Percentiles rank a stretch among this genome's conserved stretches.
Evolutionary conservation across 2,888 invertebrate species (phyloP).

Genomic region (Orchesella flavescens): DNA sequence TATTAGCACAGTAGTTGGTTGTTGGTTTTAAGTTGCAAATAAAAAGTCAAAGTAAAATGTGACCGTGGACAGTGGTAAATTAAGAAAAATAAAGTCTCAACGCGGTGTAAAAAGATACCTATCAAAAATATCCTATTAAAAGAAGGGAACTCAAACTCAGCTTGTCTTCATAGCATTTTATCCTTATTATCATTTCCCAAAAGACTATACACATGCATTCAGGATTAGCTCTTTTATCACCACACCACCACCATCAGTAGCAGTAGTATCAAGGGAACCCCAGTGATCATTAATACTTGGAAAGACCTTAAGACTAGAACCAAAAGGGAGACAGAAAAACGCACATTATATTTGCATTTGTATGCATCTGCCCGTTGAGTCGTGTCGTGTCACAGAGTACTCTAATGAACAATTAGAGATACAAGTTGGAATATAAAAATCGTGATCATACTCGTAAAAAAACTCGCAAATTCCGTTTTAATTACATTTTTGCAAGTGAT

Average conservation of each 20-base stretch:
- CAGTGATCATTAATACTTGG: slow-evolving; percentile 16
- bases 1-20: neutral
- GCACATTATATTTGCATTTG: too few relatives aligned
- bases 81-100: slow-evolving; percentile 24
- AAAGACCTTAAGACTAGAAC: slow-evolving; percentile 33
- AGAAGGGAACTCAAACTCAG: neutral
- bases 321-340: neutral
- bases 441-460: too few relatives aligned
- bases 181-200: slow-evolving; percentile 14
- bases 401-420: too few relatives aligned
- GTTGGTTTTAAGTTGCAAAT: slow-evolving; percentile 43
- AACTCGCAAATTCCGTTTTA: too few relatives aligned
- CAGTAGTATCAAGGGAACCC: slow-evolving; percentile 24
- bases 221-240: too few relatives aligned
- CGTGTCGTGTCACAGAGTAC: too few relatives aligned
- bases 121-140: neutral
- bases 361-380: too few relatives aligned
- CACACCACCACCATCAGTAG: neutral
- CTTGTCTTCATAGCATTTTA: slow-evolving; percentile 39
- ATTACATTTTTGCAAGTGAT: too few relatives aligned
- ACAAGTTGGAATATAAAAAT: too few relatives aligned
- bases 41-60: slow-evolving; percentile 33
- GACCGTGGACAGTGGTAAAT: slow-evolving; percentile 42
- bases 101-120: neutral
- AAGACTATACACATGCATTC: neutral